Base-by-base conservation (phyloP, 92 coral and sea anemone species). In the Ricordea florida region DNA sequence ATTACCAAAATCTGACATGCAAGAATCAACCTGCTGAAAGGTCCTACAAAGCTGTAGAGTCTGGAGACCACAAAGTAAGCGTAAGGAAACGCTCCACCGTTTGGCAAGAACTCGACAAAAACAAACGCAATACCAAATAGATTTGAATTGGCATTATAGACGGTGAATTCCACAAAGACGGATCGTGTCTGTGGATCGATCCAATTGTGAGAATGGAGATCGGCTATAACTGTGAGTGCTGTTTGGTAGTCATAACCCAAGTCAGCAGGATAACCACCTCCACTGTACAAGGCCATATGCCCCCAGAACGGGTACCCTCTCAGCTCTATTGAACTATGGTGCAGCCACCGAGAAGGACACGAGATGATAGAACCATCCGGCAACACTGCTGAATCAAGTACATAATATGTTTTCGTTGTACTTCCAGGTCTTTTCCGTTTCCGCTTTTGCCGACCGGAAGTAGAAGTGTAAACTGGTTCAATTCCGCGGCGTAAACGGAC, bases 261-360 rank as follows among this genome's bases (percentile, higher is more conserved):
- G 0, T 93, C 96, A 0, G 98, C 97, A 0, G 91, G 90, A 26
- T 85, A 94, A 0, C 98, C 98, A 10, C 97, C 90, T 21, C 98
- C 98, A 53, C 79, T 73, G 69, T 94, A 94, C 67, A 81, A 41
- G 35, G 86, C 62, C 21, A 94, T 9, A 20, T 52, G 45, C 6
- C 98, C 98, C 98, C 94, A 88, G 88, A 90, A 91, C 7, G 98
- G 98, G 62, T 87, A 94, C 7, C 97, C 98, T 26, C 88, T 45
- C n/a, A 94, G 82, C 11, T 91, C 87, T 9, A 78, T 30, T 57
- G 74, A 58, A 7, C 44, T 40, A 1, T 87, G 92, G 24, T 94
- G 79, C 47, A 83, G 67, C 98, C 98, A 94, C 17, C 98, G 87
- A 16, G 96, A 64, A 4, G 96, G 92, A 42, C 98, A 94, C 1